Evolutionary conservation across 2,113 vertebrate species (phyloP), one percentile per base, ranked within the genome.

Genomic region (Chitala chitala): DNA sequence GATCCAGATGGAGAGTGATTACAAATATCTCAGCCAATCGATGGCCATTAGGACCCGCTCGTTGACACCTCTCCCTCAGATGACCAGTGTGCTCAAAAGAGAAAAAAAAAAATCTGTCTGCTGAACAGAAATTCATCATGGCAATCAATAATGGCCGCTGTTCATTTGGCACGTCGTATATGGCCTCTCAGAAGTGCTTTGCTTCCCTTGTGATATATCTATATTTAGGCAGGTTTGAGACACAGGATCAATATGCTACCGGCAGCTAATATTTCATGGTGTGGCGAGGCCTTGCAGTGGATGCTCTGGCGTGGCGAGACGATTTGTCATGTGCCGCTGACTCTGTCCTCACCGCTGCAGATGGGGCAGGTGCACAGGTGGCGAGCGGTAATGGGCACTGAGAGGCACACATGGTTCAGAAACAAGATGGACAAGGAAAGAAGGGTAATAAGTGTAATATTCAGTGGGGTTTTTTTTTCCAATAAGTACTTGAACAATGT

Each of bases 211-310:
- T 20, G 75, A 87, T 79, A 75, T 76, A 87, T 87, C 85, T 84
- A 77, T 82, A 86, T 88, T 84, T 78, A 84, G 77, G 71, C 44
- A 65, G 79, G 50, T 66, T 77, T 63, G 76, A 83, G 73, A 76
- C 75, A 68, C 51, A 78, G 66, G 84, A 85, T 86, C 85, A 85
- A 82, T 88, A 74, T 75, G 77, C 55, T 79, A 76, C 84, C 78
- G 84, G 84, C 82, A 83, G 81, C 81, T 89, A 80, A 79, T 79
- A 83, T 85, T 85, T 86, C 83, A 83, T 77, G 58, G 46, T n/a
- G 40, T 69, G 74, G 66, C 80, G 69, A 69, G 80, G 54, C 80
- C 78, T 61, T 69, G 73, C 33, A 33, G 64, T 58, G 61, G 54
- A 54, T 56, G 61, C 24, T 50, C 51, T 64, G 29, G 36, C 46